These are phyloP conservation scores for Sebastes glaucus DNA, from an alignment of 2,797 vertebrate genomes.

Conservation along the genomic window DNA sequence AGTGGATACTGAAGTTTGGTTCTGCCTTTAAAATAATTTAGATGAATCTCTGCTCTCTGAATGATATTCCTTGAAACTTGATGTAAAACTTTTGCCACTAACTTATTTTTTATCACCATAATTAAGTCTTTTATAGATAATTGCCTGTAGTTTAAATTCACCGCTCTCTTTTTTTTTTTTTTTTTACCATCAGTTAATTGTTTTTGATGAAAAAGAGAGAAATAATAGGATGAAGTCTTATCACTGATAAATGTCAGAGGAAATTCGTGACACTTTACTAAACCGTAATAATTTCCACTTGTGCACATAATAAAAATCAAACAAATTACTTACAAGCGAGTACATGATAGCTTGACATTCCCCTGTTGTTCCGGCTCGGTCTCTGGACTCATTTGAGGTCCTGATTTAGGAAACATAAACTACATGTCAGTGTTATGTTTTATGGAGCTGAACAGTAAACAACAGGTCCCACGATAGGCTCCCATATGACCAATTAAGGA, in stretches of 20 bases:
- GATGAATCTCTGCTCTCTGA: not conserved
- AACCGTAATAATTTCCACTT: constrained; percentile 54
- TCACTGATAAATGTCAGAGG: constrained; percentile 44
- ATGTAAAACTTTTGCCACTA: not conserved
- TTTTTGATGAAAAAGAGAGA: constrained; percentile 3
- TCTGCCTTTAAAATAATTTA: not conserved
- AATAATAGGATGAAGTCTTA: constrained; percentile 1
- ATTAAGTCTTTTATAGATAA: constrained; percentile 24
- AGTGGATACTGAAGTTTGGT: not conserved
- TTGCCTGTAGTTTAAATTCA: not conserved
- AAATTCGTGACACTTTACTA: constrained; percentile 37
- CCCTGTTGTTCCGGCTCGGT: constrained; percentile 42
- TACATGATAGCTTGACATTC: constrained; percentile 57
- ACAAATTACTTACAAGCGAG: constrained; percentile 65
- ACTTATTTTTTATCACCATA: not conserved
- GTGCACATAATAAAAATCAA: constrained; percentile 54
- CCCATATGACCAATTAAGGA: constrained; percentile 81
- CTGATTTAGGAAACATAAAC: constrained; percentile 53
- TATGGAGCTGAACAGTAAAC: constrained; percentile 74
- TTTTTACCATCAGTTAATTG: constrained; percentile 23
- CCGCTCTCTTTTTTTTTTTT: not conserved
- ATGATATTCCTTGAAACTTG: not conserved
- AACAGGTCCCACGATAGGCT: constrained; percentile 57
- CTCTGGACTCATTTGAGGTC: constrained; percentile 56
- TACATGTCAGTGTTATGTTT: constrained; percentile 65